These are phyloP conservation scores for Melipona quadrifasciata DNA, from an alignment of 1,140 invertebrate genomes.

Conservation along the genomic window DNA sequence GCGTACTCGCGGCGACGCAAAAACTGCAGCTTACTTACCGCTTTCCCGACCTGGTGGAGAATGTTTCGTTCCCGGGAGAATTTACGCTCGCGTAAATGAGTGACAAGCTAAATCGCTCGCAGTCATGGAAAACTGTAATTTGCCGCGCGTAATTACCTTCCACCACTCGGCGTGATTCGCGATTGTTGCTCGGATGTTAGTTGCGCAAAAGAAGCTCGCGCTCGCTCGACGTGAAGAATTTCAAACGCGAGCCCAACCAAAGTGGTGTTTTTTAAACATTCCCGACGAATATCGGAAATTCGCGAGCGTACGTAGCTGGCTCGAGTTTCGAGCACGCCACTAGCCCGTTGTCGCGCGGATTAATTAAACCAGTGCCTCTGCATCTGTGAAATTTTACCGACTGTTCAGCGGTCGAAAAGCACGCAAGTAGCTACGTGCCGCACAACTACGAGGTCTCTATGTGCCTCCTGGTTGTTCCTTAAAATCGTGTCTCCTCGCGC, in stretches of 20 bases:
- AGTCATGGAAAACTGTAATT: conserved; percentile 11
- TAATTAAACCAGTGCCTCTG: not conserved
- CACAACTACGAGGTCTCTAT: not conserved
- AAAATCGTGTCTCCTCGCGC: not conserved
- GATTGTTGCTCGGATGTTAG: conserved; percentile 6
- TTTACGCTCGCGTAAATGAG: conserved; percentile 19
- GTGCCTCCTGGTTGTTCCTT: not conserved
- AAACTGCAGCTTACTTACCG: conserved; percentile 1
- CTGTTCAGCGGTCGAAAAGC: not conserved
- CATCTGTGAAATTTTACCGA: conserved; percentile 8
- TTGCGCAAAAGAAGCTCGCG: not conserved
- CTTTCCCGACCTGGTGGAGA: not conserved
- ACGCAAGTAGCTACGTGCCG: not conserved
- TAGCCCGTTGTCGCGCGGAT: not conserved
- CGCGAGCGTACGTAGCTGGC: not conserved
- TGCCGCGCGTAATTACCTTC: conserved; percentile 15
- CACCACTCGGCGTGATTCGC: not conserved
- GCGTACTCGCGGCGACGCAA: not conserved
- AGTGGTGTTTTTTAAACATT: not conserved
- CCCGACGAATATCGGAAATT: not conserved
- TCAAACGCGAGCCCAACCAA: not conserved
- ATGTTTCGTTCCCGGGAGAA: not conserved
- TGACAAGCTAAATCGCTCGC: conserved; percentile 24
- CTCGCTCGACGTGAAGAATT: not conserved
- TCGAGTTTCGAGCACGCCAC: not conserved